These are phyloP conservation scores for Oscheius sp. DNA, from an alignment of 2,888 invertebrate species.

Conservation along the genomic window DNA sequence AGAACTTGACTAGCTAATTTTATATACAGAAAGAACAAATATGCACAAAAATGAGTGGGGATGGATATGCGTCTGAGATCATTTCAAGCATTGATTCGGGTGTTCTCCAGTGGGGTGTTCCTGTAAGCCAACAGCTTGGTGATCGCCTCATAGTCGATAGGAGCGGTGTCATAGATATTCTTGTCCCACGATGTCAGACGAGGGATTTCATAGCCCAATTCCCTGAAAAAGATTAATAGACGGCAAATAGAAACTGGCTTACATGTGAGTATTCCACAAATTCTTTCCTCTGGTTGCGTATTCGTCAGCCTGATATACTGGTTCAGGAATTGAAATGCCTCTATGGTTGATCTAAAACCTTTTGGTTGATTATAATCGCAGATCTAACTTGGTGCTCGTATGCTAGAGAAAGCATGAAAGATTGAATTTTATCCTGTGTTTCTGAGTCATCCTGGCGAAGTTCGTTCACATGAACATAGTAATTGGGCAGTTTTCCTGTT, in stretches of 20 bases:
- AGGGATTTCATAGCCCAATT: not conserved
- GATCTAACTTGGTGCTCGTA: conserved; percentile 42
- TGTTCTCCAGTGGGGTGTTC: conserved; percentile 15
- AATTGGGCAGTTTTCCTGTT: conserved; percentile 53
- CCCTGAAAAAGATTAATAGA: not conserved
- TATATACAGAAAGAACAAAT: not conserved
- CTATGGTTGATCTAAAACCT: conserved; percentile 36
- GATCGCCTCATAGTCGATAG: conserved; percentile 30
- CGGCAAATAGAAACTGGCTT: not conserved
- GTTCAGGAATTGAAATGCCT: conserved; percentile 55
- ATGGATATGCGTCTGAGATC: too few relatives aligned
- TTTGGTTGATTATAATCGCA: not conserved
- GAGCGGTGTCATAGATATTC: not conserved
- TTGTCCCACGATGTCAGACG: conserved; percentile 2
- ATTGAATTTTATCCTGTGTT: conserved; percentile 50
- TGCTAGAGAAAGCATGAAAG: conserved; percentile 41
- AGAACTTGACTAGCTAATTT: too few relatives aligned
- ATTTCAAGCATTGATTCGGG: conserved; percentile 35
- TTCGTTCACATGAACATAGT: conserved; percentile 55
- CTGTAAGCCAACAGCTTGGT: conserved; percentile 26
- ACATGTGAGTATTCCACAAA: conserved; percentile 34
- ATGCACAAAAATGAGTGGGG: too few relatives aligned
- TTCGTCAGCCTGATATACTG: conserved; percentile 62
- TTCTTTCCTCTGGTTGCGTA: conserved; percentile 60
- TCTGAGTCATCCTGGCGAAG: conserved; percentile 21